Evolutionary conservation across 2,888 invertebrate genomes (phyloP).

Genomic region (Xylocampa areola): DNA sequence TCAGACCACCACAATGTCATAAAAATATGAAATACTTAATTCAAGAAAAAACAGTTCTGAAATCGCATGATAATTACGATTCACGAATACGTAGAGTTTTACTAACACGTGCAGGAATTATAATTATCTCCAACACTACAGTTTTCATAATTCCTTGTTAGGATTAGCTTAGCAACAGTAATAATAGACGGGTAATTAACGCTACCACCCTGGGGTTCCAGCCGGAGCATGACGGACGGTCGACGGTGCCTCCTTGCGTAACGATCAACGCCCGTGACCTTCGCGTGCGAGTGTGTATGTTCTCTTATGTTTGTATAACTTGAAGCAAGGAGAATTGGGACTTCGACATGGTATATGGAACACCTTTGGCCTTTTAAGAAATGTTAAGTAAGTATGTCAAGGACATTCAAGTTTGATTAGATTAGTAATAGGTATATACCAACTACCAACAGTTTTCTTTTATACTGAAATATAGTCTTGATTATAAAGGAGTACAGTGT

Average conservation of each 20-base stretch:
- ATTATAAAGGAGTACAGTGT: no score
- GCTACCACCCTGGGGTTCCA: constrained; percentile 45
- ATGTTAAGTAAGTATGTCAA: no score
- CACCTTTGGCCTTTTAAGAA: no score
- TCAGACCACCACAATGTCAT: no score
- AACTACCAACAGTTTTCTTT: no score
- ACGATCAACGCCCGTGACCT: constrained; percentile 76
- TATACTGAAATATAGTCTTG: no score
- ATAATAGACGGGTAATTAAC: constrained; percentile 41
- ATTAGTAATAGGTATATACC: no score
- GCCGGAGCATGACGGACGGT: constrained; percentile 76
- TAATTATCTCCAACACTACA: constrained; percentile 4
- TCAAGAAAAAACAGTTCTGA: no score
- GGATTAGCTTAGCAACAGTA: constrained; percentile 24
- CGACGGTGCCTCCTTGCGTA: constrained; percentile 75
- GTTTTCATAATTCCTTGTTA: constrained; percentile 6
- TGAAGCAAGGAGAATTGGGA: not conserved
- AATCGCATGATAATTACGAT: no score
- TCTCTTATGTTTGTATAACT: not conserved
- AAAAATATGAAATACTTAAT: no score
- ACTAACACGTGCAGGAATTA: not conserved
- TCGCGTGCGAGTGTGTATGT: constrained; percentile 45
- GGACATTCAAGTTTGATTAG: no score
- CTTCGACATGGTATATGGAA: no score
- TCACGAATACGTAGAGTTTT: not conserved